Evolutionary conservation across 1,140 invertebrate species (phyloP), one percentile per base, ranked within the genome.

Genomic region (Sarcophaga bullata): DNA sequence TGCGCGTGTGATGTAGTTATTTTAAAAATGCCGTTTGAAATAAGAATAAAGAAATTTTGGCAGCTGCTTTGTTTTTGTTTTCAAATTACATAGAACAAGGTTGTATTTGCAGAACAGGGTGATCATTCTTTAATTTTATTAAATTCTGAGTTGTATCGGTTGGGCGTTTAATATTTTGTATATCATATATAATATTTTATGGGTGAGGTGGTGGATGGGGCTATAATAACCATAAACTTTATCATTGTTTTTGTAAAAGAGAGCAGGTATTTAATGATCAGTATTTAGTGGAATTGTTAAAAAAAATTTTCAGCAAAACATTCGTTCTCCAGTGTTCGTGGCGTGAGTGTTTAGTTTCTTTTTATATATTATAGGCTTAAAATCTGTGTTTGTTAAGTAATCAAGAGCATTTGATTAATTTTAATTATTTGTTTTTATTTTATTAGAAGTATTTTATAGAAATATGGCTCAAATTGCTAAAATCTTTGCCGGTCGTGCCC

Each of bases 381-480:
- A 19, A 25, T 6, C 48, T 25, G 15, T 25, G 15, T n/a, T 15
- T 81, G 37, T 81, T 81, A 81, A 81, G 80, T 81, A 81, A 81
- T 81, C 49, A 68, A 13, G 49, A 47, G 0, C 25, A 8, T 17
- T n/a, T 13, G 47, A 68, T 68, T 68, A 25, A 68, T n/a, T 68
- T 52, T 68, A 25, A 19, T 68, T 68, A n/a, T 68, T 25, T 68
- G 7, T 25, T 52, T 78, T 8, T 50, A 11, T 78, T 78, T 8
- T 11, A 78, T 48, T 19, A 11, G 17, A 78, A 78, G 48, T 19
- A 78, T 17, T 47, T 72, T 15, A 8, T 49, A n/a, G 17, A 80
- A 83, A 83, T 46, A 89, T 89, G 88, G 86, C 88, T 83, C 89
- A 87, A 81, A 86, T 89, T 87, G 85, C 85, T 82, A 89, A 89